Percentiles rank a stretch among this genome's conserved stretches.
phyloP scores from a whole-genome alignment of 1,140 invertebrate genomes.

The Samia ricini region DNA sequence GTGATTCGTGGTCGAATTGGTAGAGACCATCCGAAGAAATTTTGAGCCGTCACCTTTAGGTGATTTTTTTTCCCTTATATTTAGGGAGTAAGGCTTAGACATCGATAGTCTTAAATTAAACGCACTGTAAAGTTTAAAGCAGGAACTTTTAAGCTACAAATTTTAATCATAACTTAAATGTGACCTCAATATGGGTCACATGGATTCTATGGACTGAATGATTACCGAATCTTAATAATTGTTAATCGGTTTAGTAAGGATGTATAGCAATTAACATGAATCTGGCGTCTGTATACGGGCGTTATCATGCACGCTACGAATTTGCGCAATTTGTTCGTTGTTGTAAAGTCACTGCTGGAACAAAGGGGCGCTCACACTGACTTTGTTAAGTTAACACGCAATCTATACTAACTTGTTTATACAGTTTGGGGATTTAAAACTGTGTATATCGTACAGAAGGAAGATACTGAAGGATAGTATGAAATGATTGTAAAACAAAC shows the following conservation, averaged over 20 bases:
- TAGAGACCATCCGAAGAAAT: slow-evolving; percentile 16
- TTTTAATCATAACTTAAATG: no score
- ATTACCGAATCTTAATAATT: no score
- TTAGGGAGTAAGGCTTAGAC: no score
- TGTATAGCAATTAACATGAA: slow-evolving; percentile 50
- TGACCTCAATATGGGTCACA: no score
- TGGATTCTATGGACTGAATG: no score
- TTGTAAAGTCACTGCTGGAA: neutral
- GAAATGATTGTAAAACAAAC: neutral
- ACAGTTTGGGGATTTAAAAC: neutral
- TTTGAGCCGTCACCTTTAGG: no score
- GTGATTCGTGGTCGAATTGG: no score
- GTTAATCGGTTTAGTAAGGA: no score
- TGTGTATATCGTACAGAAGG: neutral
- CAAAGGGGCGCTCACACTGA: slow-evolving; percentile 24
- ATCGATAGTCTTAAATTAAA: no score
- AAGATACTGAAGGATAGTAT: neutral
- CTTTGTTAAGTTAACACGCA: slow-evolving; percentile 15
- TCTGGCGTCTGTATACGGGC: slow-evolving; percentile 16
- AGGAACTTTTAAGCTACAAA: no score
- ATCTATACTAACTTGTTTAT: neutral
- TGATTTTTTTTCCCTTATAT: no score
- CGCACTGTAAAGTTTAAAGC: no score
- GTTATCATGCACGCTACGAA: slow-evolving; percentile 29
- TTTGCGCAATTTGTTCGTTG: slow-evolving; percentile 37